These are phyloP conservation scores for Idaea aversata DNA, from an alignment of 2,888 invertebrate species.

Conservation along the genomic window DNA sequence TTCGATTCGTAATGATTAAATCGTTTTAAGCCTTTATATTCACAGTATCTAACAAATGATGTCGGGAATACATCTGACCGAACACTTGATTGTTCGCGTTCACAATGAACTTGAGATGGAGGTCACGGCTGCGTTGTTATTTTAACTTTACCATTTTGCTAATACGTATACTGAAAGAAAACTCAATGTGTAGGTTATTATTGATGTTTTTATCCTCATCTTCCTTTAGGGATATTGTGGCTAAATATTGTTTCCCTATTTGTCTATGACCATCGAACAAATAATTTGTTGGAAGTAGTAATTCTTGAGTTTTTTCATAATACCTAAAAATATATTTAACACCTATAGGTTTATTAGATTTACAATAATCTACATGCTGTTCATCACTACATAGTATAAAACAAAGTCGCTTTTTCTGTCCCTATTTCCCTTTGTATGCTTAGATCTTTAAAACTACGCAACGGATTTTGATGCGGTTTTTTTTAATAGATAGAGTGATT, in stretches of 20 bases:
- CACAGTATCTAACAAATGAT: neutral
- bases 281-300: neutral
- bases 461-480: too few relatives aligned
- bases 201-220: neutral
- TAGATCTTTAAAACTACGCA: too few relatives aligned
- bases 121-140: conserved; percentile 24
- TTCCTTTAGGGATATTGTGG: neutral
- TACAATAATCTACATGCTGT: conserved; percentile 21
- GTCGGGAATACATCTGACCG: neutral
- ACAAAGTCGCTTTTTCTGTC: too few relatives aligned
- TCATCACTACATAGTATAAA: too few relatives aligned
- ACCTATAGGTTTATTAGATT: neutral
- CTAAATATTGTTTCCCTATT: neutral
- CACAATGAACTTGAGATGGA: conserved; percentile 23
- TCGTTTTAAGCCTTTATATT: neutral
- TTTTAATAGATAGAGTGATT: too few relatives aligned
- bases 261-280: neutral
- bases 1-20: neutral
- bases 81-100: neutral
- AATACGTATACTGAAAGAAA: conserved; percentile 6
- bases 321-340: neutral
- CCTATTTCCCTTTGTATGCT: too few relatives aligned
- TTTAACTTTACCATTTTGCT: conserved; percentile 7
- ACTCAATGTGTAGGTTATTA: neutral
- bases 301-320: neutral